Percentiles rank a stretch among this genome's conserved stretches.
These are phyloP conservation scores for Atlantisia rogersi DNA, from an alignment of 2,113 vertebrate species.

Conservation along the genomic window DNA sequence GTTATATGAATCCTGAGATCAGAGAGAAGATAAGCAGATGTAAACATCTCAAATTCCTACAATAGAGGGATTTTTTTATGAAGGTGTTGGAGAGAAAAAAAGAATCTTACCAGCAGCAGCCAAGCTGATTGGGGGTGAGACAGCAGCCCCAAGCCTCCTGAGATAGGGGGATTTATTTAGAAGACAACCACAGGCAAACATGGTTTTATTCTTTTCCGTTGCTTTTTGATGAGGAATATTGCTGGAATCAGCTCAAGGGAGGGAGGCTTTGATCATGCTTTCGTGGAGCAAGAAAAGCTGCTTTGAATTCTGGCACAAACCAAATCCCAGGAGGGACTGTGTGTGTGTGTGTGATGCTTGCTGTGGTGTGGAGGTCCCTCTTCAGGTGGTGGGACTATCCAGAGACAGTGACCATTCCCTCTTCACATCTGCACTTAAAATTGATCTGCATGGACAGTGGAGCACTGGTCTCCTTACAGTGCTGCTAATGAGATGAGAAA, in stretches of 20 bases:
- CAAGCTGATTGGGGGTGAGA: neutral
- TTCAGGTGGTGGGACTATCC: neutral
- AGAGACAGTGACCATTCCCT: rapidly evolving
- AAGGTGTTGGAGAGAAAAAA: slow-evolving; percentile 17
- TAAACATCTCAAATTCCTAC: slow-evolving; percentile 37
- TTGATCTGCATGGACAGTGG: rapidly evolving
- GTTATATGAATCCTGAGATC: neutral
- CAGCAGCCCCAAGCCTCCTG: slow-evolving; percentile 17
- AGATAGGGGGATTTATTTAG: slow-evolving; percentile 45
- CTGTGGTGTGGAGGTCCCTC: neutral
- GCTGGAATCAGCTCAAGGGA: slow-evolving; percentile 38
- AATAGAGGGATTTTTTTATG: neutral
- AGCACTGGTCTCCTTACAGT: neutral
- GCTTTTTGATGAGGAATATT: slow-evolving; percentile 55
- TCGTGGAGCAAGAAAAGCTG: neutral
- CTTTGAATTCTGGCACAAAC: slow-evolving; percentile 40
- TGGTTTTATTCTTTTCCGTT: neutral
- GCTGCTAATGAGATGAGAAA: neutral
- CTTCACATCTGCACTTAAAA: neutral
- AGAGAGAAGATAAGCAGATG: slow-evolving; percentile 31
- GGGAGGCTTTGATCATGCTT: slow-evolving; percentile 47
- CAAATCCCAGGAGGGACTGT: neutral
- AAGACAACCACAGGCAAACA: slow-evolving; percentile 52
- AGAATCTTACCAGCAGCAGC: neutral
- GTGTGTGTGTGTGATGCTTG: neutral